These are phyloP conservation scores for Trachelus stipa DNA, from an alignment of 2,888 invertebrate genomes.

Conservation along the genomic window DNA sequence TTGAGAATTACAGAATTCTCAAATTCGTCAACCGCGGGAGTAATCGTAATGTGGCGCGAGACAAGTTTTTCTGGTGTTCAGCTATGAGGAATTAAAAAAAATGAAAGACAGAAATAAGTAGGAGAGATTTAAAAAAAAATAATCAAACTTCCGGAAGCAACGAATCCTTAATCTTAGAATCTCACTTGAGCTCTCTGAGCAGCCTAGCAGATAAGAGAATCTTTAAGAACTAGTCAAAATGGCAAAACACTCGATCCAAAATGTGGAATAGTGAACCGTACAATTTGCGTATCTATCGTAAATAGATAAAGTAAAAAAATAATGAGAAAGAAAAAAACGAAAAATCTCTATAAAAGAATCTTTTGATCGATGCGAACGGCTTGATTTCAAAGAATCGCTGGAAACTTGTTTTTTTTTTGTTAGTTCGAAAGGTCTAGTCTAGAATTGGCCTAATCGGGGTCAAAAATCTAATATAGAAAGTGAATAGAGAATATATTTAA, in stretches of 20 bases:
- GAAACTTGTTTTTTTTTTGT: slow-evolving; percentile 11
- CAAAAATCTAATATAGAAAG: slow-evolving; percentile 35
- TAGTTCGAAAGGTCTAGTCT: slow-evolving; percentile 40
- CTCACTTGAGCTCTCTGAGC: slow-evolving; percentile 5
- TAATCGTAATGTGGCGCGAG: background rate
- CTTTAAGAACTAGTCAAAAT: background rate
- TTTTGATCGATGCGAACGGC: background rate
- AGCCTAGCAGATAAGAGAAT: background rate
- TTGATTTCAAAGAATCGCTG: background rate
- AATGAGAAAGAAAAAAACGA: background rate
- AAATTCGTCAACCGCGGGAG: background rate
- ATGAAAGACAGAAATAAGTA: slow-evolving; percentile 7
- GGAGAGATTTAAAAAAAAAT: slow-evolving; percentile 8
- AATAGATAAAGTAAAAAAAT: background rate
- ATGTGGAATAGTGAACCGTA: background rate
- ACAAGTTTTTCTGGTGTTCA: background rate
- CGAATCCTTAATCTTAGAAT: slow-evolving; percentile 38
- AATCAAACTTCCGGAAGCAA: slow-evolving; percentile 48
- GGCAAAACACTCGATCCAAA: background rate
- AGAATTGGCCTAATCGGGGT: slow-evolving; percentile 37
- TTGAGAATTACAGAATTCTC: slow-evolving; percentile 2
- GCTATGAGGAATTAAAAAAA: background rate
- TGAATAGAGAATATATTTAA: slow-evolving; percentile 52
- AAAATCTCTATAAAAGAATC: background rate
- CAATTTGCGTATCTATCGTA: background rate